Percentiles rank a stretch among this genome's conserved stretches.
These are phyloP conservation scores for Ochotona princeps DNA, from an alignment of 2,113 vertebrate species.

Conservation along the genomic window DNA sequence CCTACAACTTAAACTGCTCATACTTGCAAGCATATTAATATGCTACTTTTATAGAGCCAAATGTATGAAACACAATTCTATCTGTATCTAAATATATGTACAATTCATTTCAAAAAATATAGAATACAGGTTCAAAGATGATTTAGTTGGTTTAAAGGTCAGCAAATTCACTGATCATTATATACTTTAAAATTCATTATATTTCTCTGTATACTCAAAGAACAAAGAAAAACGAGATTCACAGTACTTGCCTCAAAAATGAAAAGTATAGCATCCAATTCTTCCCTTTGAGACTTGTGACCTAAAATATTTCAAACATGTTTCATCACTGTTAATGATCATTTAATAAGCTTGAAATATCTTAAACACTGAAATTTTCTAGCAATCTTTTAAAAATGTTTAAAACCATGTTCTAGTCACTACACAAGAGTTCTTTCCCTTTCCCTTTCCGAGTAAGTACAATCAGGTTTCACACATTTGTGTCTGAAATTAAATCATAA, in stretches of 20 bases:
- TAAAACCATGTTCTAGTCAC: constrained; percentile 14
- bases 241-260: constrained; percentile 96
- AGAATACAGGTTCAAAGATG: constrained; percentile 53
- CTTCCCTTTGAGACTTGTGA: constrained; percentile 99
- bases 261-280: constrained; percentile 99
- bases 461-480: constrained; percentile 24
- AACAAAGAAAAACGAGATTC: constrained; percentile 1
- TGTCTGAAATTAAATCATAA: constrained; percentile 47
- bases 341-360: constrained; percentile 53
- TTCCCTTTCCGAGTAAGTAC: constrained; percentile 42
- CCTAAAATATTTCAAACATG: constrained; percentile 86
- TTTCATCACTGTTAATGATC: constrained; percentile 51
- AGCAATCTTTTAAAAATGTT: constrained; percentile 23
- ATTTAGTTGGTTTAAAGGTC: background rate
- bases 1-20: constrained; percentile 39
- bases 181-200: constrained; percentile 18
- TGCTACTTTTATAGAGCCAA: constrained; percentile 22
- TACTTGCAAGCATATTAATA: background rate
- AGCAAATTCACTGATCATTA: background rate
- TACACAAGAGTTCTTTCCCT: background rate
- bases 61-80: constrained; percentile 47
- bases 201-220: constrained; percentile 26
- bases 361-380: background rate
- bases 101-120: background rate
- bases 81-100: constrained; percentile 20